A percentile compares a stretch with the other conserved stretches of the same genome.
Conservation (phyloP, 2,113 vertebrate genomes). For the Dendropsophus ebraccatus region DNA sequence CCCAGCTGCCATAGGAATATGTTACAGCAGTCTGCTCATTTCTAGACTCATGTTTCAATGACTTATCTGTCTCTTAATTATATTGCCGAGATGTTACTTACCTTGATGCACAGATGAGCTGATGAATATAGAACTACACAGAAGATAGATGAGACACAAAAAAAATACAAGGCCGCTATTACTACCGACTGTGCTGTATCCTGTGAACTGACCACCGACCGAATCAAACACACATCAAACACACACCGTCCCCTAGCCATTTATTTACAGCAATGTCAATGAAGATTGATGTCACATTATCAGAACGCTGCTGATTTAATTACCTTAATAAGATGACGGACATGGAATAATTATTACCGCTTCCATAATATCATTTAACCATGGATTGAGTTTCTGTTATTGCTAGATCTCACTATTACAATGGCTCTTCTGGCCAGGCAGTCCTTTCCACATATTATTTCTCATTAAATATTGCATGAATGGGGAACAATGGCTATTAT, state of each 20-base stretch:
- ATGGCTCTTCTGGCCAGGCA: background rate
- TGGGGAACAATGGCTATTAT: too few species aligned
- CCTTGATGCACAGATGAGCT: background rate
- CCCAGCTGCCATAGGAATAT: background rate
- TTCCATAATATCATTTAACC: background rate
- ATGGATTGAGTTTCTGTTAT: background rate
- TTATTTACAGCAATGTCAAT: slow-evolving; percentile 17
- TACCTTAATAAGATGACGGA: slow-evolving; percentile 1
- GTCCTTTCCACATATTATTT: too few species aligned
- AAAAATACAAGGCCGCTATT: background rate
- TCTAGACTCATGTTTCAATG: background rate
- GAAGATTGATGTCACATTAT: slow-evolving; percentile 5
- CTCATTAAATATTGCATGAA: too few species aligned
- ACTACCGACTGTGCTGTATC: background rate
- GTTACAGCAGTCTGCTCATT: background rate
- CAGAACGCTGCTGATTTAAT: slow-evolving; percentile 8
- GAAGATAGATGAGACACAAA: background rate
- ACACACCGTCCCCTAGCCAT: background rate
- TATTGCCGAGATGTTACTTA: background rate
- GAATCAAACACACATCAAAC: slow-evolving; percentile 4
- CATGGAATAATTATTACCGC: background rate
- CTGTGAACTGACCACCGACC: slow-evolving; percentile 21
- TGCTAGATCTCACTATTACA: background rate
- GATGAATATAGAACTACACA: background rate
- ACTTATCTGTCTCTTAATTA: background rate